These are phyloP conservation scores for Sarcoramphus papa DNA, from an alignment of 2,797 vertebrate species.

Conservation along the genomic window DNA sequence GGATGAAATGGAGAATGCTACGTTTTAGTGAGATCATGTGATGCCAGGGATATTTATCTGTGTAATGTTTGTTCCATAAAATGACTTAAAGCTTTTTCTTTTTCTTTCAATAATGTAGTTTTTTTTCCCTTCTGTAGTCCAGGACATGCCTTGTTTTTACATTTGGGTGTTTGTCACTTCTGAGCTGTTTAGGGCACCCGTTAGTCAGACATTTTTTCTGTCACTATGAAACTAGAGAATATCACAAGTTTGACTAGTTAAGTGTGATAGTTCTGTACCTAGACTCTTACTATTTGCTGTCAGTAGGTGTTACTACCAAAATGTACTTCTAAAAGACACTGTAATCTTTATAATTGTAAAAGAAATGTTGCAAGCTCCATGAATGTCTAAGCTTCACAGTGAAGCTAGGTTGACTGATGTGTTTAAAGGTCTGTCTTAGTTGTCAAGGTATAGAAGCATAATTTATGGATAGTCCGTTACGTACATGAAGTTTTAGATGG, in stretches of 20 bases:
- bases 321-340: not conserved
- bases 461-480: not conserved
- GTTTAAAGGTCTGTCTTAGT: not conserved
- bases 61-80: not conserved
- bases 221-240: not conserved
- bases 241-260: not conserved
- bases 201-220: not conserved
- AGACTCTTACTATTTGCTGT: not conserved
- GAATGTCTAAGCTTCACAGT: not conserved
- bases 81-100: not conserved
- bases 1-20: not conserved
- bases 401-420: not conserved
- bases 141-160: not conserved
- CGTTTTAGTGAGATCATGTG: not conserved
- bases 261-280: not conserved
- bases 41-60: not conserved
- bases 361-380: not conserved
- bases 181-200: not conserved
- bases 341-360: not conserved
- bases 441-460: not conserved
- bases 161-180: not conserved
- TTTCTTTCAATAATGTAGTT: fast-evolving
- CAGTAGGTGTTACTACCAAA: not conserved
- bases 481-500: not conserved
- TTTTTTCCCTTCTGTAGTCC: not conserved